Percentiles rank a stretch among this genome's conserved stretches.
These are phyloP conservation scores for Onychostruthus taczanowskii DNA, from an alignment of 2,113 vertebrate genomes.

Conservation along the genomic window DNA sequence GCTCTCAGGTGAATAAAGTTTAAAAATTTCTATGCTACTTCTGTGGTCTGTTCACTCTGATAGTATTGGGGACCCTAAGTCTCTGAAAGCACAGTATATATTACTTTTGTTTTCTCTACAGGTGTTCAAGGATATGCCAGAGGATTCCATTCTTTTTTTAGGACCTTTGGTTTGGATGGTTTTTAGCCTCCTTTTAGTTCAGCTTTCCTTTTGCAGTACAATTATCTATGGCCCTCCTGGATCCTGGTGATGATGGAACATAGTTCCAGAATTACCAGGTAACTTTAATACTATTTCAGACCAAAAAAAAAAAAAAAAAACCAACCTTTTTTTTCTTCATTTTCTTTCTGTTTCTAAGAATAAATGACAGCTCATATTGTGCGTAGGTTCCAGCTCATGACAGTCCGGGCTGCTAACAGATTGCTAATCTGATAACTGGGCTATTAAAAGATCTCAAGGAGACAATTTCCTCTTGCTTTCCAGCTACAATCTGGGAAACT, in stretches of 20 bases:
- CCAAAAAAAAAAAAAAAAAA: not conserved
- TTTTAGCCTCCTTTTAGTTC: not conserved
- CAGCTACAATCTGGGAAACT: not conserved
- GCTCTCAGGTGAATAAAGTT: not conserved
- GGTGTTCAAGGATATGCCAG: not conserved
- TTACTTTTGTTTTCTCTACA: not conserved
- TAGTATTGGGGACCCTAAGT: not conserved
- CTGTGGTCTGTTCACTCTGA: not conserved
- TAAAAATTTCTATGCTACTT: not conserved
- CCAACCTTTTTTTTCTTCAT: not conserved
- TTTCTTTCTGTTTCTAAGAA: constrained; percentile 63
- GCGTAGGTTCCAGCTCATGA: constrained; percentile 66
- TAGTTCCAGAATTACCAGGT: not conserved
- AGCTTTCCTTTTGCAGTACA: not conserved
- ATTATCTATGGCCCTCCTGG: not conserved
- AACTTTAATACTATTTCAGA: not conserved
- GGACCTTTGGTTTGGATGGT: not conserved
- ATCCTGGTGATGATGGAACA: not conserved
- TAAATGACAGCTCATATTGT: constrained; percentile 70
- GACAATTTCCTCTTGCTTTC: constrained; percentile 30
- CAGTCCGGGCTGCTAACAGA: constrained; percentile 68
- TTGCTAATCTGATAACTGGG: constrained; percentile 67
- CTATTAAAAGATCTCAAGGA: constrained; percentile 67
- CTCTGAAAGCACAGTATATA: not conserved
- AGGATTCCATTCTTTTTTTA: not conserved